Conservation (phyloP, 2,113 vertebrate species). For the Rhinolophus ferrumequinum region DNA sequence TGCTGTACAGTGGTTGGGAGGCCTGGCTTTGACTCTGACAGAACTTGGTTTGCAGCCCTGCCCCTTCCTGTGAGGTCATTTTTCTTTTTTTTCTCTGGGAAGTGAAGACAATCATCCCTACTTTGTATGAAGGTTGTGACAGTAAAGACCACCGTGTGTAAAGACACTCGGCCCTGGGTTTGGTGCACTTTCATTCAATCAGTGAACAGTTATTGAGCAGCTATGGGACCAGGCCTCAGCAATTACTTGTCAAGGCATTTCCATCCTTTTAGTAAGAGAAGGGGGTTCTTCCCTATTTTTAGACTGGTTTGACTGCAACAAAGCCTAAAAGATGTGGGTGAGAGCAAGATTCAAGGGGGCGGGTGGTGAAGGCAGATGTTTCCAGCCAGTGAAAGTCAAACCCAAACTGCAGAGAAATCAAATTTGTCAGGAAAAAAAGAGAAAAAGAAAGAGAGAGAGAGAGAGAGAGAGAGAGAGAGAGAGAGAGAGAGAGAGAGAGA, state of each 20-base stretch:
- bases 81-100: not conserved
- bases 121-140: not conserved
- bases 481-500: too few species aligned
- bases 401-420: not conserved
- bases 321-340: not conserved
- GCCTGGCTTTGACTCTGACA: not conserved
- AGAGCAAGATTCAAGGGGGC: not conserved
- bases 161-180: not conserved
- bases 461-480: too few species aligned
- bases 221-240: not conserved
- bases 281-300: not conserved
- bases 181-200: not conserved
- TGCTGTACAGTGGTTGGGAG: not conserved
- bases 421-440: not conserved
- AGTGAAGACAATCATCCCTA: not conserved
- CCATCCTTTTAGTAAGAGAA: not conserved
- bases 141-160: not conserved
- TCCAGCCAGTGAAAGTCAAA: not conserved
- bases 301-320: not conserved
- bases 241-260: not conserved
- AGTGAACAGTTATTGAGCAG: not conserved
- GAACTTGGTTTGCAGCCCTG: not conserved
- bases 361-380: not conserved
- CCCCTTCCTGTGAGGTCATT: not conserved
- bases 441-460: too few species aligned